Evolutionary conservation across 1,140 invertebrate genomes (phyloP), one percentile per base, ranked within the genome.

Genomic region (Lithobius niger): DNA sequence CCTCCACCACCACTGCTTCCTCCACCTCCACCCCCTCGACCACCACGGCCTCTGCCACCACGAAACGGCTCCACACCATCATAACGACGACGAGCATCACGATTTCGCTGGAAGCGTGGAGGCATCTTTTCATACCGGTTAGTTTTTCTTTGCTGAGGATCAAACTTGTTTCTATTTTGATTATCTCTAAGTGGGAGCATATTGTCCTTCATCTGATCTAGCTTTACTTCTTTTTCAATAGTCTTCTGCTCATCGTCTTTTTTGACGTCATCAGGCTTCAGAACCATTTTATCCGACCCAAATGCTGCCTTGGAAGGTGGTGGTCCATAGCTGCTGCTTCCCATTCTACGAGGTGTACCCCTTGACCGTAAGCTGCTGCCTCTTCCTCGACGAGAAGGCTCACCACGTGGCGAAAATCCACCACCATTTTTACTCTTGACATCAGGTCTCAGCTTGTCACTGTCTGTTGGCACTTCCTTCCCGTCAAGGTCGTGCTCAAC

Each of bases 391-490:
- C 84, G 72, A 2, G 86, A 88, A 0, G 86, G 86, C 66, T 89
- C 86, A 2, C 86, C 86, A 16, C 84, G 77, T 0, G 85, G 86
- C 13, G 83, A 80, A 71, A 88, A 87, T 50, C 78, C 79, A 59
- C 78, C 76, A 1, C 72, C 60, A 53, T 15, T 55, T 55, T 27
- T 61, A 47, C 31, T 57, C 55, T 59, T 58, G 54, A 2, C 21
- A n/a, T 53, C 50, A 52, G 44, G 26, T 16, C 22, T 3, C 2
- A 55, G 6, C 27, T 55, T 48, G 16, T 55, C 44, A 27, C 31
- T 55, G 21, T 55, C 54, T 19, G 10, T 31, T 28, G 2, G 3
- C 4, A 52, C 4, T 49, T 27, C 6, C n/a, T 21, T 19, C 10
- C 21, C 27, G 3, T 49, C 44, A 16, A n/a, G n/a, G n/a, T n/a